These are phyloP conservation scores for Laodelphax striatellus DNA, from an alignment of 1,140 invertebrate genomes.

Conservation along the genomic window DNA sequence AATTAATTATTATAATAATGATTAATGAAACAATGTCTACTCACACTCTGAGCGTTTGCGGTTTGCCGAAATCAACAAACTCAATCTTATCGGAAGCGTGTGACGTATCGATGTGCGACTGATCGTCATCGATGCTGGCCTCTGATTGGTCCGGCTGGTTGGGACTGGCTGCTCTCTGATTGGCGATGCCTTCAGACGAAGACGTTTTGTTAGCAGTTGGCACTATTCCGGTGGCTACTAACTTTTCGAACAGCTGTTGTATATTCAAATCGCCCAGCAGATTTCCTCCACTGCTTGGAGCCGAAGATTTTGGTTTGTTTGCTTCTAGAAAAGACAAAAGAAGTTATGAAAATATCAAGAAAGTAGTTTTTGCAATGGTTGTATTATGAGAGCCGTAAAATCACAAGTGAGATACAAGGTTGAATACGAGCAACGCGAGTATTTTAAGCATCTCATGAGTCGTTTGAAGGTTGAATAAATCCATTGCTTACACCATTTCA, in stretches of 20 bases:
- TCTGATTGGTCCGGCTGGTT: too few relatives aligned
- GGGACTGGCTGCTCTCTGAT: too few relatives aligned
- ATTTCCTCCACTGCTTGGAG: constrained; percentile 21
- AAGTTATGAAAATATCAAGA: neutral
- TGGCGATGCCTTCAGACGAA: too few relatives aligned
- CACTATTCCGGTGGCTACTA: constrained; percentile 76
- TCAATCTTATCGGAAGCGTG: constrained; percentile 34
- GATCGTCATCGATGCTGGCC: too few relatives aligned
- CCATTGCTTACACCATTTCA: too few relatives aligned
- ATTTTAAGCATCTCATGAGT: too few relatives aligned
- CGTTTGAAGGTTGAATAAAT: too few relatives aligned
- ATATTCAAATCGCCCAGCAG: constrained; percentile 48
- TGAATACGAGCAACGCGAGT: too few relatives aligned
- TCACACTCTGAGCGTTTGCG: constrained; percentile 65
- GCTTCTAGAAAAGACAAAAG: neutral
- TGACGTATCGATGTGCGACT: constrained; percentile 8
- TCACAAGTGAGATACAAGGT: too few relatives aligned
- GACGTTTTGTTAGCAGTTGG: constrained; percentile 19
- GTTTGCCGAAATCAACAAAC: constrained; percentile 48
- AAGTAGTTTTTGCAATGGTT: too few relatives aligned
- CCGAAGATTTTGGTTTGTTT: constrained; percentile 30
- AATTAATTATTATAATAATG: too few relatives aligned
- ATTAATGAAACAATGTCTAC: constrained; percentile 26
- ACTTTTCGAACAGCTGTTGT: constrained; percentile 67
- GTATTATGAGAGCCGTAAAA: too few relatives aligned